Conservation (phyloP, 1,140 invertebrate genomes). For the Choristoneura fumiferana region DNA sequence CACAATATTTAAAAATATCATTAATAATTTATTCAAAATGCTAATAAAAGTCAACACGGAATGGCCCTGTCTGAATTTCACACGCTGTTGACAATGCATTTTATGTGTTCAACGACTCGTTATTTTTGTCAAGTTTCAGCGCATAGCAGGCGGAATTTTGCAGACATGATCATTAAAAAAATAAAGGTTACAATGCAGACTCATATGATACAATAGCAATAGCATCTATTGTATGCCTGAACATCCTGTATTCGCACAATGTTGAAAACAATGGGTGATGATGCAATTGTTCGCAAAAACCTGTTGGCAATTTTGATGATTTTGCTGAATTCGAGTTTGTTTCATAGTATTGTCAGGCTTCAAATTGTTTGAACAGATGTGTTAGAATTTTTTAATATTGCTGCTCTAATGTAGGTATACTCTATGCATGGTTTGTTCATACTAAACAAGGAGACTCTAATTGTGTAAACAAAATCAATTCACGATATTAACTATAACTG, state of each 20-base stretch:
- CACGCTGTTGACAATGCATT: constrained; percentile 4
- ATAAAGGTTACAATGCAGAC: constrained; percentile 8
- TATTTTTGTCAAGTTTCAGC: constrained; percentile 2
- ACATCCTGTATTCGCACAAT: constrained; percentile 15
- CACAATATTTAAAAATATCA: not conserved
- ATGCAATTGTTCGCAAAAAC: constrained; percentile 8
- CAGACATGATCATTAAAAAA: constrained; percentile 10
- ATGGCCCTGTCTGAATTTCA: not conserved
- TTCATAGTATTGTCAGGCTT: not conserved
- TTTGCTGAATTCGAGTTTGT: constrained; percentile 6
- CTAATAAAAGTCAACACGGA: not conserved
- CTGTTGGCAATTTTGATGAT: constrained; percentile 16
- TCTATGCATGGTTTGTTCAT: not conserved
- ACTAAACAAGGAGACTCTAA: constrained; percentile 5
- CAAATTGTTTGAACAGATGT: constrained; percentile 1
- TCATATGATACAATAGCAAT: constrained; percentile 13
- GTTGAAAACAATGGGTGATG: constrained; percentile 5
- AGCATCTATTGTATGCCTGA: constrained; percentile 9
- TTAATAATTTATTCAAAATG: not conserved
- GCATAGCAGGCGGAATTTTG: not conserved
- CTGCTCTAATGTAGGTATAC: not conserved
- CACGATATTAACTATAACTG: too few relatives aligned
- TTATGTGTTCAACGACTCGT: not conserved
- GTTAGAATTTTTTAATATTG: not conserved
- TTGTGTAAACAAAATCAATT: not conserved